These are phyloP conservation scores for Urosaurus nigricauda DNA, from an alignment of 2,797 vertebrate species.

Conservation along the genomic window DNA sequence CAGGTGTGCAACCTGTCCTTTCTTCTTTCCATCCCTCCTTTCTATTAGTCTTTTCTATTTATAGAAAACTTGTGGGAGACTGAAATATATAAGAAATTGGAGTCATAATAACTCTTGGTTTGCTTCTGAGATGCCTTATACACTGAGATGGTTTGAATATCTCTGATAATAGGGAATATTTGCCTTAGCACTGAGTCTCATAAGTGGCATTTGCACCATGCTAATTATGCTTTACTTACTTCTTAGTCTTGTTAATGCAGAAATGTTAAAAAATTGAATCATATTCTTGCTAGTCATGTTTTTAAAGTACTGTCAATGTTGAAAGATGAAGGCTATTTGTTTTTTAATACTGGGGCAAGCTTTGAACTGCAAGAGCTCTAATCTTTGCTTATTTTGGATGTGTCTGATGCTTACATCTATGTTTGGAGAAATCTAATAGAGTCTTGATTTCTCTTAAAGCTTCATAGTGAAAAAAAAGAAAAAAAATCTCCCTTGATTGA, in stretches of 20 bases:
- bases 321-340: not conserved
- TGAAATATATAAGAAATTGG: not conserved
- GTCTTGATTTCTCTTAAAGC: constrained; percentile 79
- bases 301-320: not conserved
- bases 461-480: constrained; percentile 93
- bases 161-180: not conserved
- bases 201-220: not conserved
- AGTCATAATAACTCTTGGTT: not conserved
- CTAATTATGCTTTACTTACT: not conserved
- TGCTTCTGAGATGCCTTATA: not conserved
- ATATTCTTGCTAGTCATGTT: not conserved
- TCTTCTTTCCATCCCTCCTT: not conserved
- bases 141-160: not conserved
- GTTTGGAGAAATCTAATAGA: constrained; percentile 59
- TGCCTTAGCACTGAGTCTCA: not conserved
- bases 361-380: not conserved
- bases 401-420: not conserved
- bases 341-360: not conserved
- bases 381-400: not conserved
- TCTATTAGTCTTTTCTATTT: not conserved
- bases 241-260: not conserved
- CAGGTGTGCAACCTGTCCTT: not conserved
- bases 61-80: not conserved
- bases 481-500: constrained; percentile 97
- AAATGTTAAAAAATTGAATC: not conserved